Conservation (phyloP, 2,888 invertebrate genomes). For the Spisula solida region DNA sequence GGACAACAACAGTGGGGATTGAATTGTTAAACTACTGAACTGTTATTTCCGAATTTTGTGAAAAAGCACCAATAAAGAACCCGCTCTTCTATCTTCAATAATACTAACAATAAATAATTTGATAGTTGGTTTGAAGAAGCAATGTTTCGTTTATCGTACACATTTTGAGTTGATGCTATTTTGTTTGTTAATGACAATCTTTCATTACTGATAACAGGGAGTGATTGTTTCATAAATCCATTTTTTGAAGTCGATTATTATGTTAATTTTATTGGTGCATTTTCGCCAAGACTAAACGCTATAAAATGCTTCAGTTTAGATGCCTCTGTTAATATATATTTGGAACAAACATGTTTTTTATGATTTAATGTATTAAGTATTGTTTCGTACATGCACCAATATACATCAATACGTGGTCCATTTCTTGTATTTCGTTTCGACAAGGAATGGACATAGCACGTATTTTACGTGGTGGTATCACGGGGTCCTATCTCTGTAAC, state of each 20-base stretch:
- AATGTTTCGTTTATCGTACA: no score
- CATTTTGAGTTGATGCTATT: no score
- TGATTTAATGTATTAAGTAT: no score
- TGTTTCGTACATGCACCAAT: not conserved
- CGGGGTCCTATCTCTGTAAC: no score
- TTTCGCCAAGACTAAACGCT: not conserved
- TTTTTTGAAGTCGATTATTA: not conserved
- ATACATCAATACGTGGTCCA: not conserved
- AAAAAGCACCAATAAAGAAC: not conserved
- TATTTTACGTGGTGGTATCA: not conserved
- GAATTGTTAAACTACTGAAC: not conserved
- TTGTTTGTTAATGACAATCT: no score
- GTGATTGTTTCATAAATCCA: no score
- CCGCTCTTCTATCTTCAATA: no score
- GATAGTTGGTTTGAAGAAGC: no score
- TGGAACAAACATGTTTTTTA: no score
- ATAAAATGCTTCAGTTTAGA: not conserved
- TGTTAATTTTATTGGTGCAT: not conserved
- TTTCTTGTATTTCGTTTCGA: conserved; percentile 36
- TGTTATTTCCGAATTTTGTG: not conserved
- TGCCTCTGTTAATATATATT: not conserved
- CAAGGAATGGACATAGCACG: conserved; percentile 18
- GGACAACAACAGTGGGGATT: not conserved
- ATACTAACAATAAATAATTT: no score
- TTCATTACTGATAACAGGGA: no score